These are phyloP conservation scores for Streblospio benedicti DNA, from an alignment of 1,140 invertebrate genomes.

Conservation along the genomic window DNA sequence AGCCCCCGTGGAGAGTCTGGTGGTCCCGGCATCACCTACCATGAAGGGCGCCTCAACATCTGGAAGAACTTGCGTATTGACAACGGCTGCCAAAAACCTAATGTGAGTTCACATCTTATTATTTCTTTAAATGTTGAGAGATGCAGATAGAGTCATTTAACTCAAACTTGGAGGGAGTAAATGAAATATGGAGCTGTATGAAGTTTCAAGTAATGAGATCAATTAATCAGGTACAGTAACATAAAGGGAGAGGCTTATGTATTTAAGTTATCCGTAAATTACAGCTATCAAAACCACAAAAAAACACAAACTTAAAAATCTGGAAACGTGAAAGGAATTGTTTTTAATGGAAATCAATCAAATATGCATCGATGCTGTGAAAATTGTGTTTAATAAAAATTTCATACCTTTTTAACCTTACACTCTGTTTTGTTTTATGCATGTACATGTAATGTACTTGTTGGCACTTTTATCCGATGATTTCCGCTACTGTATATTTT, in stretches of 20 bases:
- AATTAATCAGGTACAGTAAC: background rate
- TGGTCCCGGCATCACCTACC: constrained; percentile 26
- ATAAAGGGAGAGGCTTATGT: background rate
- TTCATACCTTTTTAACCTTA: too few relatives aligned
- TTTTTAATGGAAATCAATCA: too few relatives aligned
- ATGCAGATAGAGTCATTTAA: background rate
- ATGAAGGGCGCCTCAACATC: constrained; percentile 17
- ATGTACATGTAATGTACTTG: too few relatives aligned
- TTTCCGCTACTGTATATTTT: background rate
- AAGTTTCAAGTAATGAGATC: background rate
- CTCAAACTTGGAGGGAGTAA: background rate
- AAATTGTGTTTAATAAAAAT: background rate
- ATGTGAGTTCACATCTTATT: constrained; percentile 6
- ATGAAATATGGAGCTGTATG: background rate
- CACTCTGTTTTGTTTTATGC: too few relatives aligned
- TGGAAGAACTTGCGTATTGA: constrained; percentile 22
- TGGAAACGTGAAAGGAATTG: too few relatives aligned
- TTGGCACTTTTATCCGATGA: background rate
- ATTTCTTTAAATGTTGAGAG: background rate
- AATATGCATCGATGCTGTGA: background rate
- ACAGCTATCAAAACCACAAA: too few relatives aligned
- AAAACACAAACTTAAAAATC: too few relatives aligned
- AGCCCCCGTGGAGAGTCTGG: constrained; percentile 23
- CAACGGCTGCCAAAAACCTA: constrained; percentile 27
- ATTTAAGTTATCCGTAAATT: background rate